Conservation (phyloP, 2,888 invertebrate genomes). For the Coenonympha arcania region DNA sequence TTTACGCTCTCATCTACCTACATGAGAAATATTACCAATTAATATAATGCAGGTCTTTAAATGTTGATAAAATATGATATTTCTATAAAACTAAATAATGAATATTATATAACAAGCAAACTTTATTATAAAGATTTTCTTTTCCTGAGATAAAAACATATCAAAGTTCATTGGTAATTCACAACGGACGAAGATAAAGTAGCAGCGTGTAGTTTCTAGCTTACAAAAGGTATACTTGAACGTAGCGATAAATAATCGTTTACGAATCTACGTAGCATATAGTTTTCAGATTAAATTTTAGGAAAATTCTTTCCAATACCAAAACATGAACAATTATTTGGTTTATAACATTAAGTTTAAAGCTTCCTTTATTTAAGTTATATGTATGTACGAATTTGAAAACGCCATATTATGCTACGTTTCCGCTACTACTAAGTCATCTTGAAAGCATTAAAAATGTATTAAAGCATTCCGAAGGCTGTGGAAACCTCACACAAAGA, state of each 20-base stretch:
- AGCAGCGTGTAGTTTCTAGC: conserved; percentile 9
- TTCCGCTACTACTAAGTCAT: no score
- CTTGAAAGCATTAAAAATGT: neutral
- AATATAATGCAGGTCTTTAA: no score
- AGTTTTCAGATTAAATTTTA: neutral
- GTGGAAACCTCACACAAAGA: neutral
- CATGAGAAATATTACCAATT: no score
- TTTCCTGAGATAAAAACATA: neutral
- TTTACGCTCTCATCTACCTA: no score
- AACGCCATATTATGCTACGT: no score
- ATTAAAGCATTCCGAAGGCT: neutral
- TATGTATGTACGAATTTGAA: no score
- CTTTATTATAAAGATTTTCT: no score
- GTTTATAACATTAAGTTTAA: neutral
- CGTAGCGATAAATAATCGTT: conserved; percentile 20
- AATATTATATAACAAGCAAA: no score
- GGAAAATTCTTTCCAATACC: neutral
- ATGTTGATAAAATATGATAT: no score
- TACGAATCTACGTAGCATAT: conserved; percentile 1
- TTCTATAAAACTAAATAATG: no score
- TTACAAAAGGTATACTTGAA: conserved; percentile 13
- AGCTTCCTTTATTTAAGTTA: neutral
- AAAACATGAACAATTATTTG: neutral
- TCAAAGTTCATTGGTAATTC: conserved; percentile 16
- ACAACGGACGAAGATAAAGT: conserved; percentile 21